Evolutionary conservation across 1,140 invertebrate species (phyloP).

Genomic region (Drosophila lowei): DNA sequence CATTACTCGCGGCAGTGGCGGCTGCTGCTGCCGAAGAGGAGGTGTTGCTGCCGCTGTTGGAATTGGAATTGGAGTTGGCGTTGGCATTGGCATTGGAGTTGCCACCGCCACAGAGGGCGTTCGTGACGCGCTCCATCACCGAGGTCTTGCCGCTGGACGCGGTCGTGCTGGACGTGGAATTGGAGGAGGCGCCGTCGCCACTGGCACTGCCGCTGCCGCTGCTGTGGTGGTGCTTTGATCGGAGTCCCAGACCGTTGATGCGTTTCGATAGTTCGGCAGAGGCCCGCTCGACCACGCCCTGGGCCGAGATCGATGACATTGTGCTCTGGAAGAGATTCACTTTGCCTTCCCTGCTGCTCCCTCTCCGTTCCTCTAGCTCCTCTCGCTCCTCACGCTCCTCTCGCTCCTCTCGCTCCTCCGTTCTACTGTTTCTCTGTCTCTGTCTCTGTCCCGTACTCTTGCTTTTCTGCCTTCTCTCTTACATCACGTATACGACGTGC

Average conservation of each 20-base stretch:
- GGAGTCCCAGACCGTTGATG: slow-evolving; percentile 92
- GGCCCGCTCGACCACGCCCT: slow-evolving; percentile 91
- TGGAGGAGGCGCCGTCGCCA: slow-evolving; percentile 44
- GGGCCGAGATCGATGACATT: slow-evolving; percentile 83
- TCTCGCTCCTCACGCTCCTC: neutral
- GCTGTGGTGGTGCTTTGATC: slow-evolving; percentile 87
- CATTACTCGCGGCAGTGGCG: slow-evolving; percentile 13
- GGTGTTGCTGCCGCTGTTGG: slow-evolving; percentile 31
- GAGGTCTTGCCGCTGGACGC: slow-evolving; percentile 84
- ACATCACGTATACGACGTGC: slow-evolving; percentile 22
- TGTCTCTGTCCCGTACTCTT: neutral
- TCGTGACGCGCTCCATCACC: slow-evolving; percentile 93
- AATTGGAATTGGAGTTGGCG: slow-evolving; percentile 36
- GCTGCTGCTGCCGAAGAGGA: slow-evolving; percentile 33
- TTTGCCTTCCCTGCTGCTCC: slow-evolving; percentile 59
- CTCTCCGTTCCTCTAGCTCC: slow-evolving; percentile 1
- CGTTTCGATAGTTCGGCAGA: slow-evolving; percentile 93
- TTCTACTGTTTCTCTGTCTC: neutral
- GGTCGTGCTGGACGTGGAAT: slow-evolving; percentile 27
- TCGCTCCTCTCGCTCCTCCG: neutral
- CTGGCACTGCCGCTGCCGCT: slow-evolving; percentile 65
- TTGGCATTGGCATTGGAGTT: slow-evolving; percentile 78
- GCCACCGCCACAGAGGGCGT: slow-evolving; percentile 89
- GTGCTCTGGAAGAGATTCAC: slow-evolving; percentile 82
- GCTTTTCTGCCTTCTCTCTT: slow-evolving; percentile 19